Percentiles rank a stretch among this genome's conserved stretches.
Evolutionary conservation across 1,140 invertebrate genomes (phyloP).

Genomic region (Bombus vancouverensis): DNA sequence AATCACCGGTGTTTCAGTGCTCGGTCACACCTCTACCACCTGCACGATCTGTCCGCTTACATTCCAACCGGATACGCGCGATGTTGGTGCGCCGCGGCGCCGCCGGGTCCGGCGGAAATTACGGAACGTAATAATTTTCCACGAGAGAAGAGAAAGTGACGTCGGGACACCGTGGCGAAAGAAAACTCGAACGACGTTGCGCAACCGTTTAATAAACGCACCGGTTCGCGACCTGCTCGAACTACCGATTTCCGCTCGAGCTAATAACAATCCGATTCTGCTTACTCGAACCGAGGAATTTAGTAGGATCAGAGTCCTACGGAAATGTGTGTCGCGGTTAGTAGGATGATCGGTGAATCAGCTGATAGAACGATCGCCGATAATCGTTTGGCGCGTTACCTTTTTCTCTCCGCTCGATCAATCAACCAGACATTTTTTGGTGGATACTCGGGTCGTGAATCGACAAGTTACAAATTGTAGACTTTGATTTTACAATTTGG

Average conservation of each 20-base stretch:
- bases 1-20: background rate
- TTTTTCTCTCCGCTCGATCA: too few relatives aligned
- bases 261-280: background rate
- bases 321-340: too few relatives aligned
- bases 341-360: too few relatives aligned
- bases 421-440: too few relatives aligned
- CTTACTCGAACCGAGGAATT: background rate
- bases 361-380: too few relatives aligned
- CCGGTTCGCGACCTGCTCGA: background rate
- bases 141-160: slow-evolving; percentile 62
- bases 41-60: slow-evolving; percentile 46
- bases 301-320: too few relatives aligned
- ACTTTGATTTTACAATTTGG: too few relatives aligned
- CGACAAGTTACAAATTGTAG: too few relatives aligned
- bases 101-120: slow-evolving; percentile 67
- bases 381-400: too few relatives aligned
- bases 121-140: slow-evolving; percentile 73
- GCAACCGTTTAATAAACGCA: background rate
- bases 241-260: background rate
- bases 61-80: slow-evolving; percentile 64
- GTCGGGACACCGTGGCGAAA: slow-evolving; percentile 40
- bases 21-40: slow-evolving; percentile 40
- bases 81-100: slow-evolving; percentile 7
- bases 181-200: slow-evolving; percentile 3
- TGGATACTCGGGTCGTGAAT: too few relatives aligned